These are phyloP conservation scores for Tragelaphus buxtoni DNA, from an alignment of 2,113 vertebrate genomes.

Conservation along the genomic window DNA sequence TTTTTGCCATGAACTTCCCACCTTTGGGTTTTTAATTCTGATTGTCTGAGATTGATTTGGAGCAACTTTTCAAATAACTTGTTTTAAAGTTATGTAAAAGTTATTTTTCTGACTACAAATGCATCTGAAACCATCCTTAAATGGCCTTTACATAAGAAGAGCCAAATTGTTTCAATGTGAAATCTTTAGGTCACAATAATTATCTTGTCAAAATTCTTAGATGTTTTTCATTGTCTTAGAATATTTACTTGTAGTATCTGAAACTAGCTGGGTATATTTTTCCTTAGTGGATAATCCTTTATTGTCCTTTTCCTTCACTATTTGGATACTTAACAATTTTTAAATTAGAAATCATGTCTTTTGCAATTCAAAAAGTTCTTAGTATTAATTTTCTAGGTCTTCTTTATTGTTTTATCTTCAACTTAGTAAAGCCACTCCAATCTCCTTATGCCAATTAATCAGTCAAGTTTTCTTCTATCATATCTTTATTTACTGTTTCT, in stretches of 20 bases:
- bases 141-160: neutral
- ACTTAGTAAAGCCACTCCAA: neutral
- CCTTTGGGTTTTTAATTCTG: neutral
- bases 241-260: neutral
- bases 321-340: neutral
- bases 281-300: neutral
- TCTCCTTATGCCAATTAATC: neutral
- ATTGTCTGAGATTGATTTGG: neutral
- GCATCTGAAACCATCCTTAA: neutral
- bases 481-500: conserved; percentile 11
- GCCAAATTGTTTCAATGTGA: neutral
- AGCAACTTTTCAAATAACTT: neutral
- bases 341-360: neutral
- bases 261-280: neutral
- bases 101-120: neutral
- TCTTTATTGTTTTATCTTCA: neutral
- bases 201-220: neutral
- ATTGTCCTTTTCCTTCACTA: neutral
- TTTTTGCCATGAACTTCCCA: neutral
- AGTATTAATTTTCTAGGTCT: neutral
- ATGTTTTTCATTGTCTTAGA: neutral
- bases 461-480: conserved; percentile 25
- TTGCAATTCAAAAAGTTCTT: neutral
- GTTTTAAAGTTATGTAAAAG: neutral
- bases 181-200: neutral